Conservation (phyloP, 1,140 invertebrate genomes). For the Leptinotarsa texana region DNA sequence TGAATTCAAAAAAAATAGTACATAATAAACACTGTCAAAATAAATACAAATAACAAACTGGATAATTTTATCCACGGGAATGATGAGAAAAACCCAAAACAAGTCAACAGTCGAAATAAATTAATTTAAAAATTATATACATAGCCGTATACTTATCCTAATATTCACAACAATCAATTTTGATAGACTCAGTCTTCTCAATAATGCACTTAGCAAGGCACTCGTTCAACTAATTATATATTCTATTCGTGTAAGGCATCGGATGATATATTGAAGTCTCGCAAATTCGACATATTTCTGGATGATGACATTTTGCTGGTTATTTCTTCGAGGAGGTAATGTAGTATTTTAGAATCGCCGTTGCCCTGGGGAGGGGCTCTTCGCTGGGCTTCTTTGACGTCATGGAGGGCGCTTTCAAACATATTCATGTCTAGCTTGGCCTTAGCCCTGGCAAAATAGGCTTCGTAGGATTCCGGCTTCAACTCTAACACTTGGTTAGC, state of each 20-base stretch:
- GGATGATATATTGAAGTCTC: conserved; percentile 52
- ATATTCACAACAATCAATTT: conserved; percentile 25
- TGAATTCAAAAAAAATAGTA: background rate
- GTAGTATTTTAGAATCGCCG: conserved; percentile 69
- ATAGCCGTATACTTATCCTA: conserved; percentile 30
- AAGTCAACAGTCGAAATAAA: conserved; percentile 35
- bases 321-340: conserved; percentile 69
- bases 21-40: conserved; percentile 20
- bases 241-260: conserved; percentile 50
- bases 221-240: conserved; percentile 19
- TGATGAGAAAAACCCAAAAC: conserved; percentile 38
- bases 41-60: conserved; percentile 32
- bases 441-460: conserved; percentile 87
- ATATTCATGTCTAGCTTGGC: conserved; percentile 75
- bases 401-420: conserved; percentile 65
- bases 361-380: conserved; percentile 68
- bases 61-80: conserved; percentile 38
- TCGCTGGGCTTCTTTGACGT: conserved; percentile 70
- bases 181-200: conserved; percentile 37
- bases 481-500: conserved; percentile 82
- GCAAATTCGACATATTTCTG: conserved; percentile 51
- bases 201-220: conserved; percentile 35
- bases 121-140: conserved; percentile 35
- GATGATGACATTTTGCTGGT: conserved; percentile 52
- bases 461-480: conserved; percentile 87